Conservation (phyloP, 2,888 invertebrate species). For the Drosophila limbata region DNA sequence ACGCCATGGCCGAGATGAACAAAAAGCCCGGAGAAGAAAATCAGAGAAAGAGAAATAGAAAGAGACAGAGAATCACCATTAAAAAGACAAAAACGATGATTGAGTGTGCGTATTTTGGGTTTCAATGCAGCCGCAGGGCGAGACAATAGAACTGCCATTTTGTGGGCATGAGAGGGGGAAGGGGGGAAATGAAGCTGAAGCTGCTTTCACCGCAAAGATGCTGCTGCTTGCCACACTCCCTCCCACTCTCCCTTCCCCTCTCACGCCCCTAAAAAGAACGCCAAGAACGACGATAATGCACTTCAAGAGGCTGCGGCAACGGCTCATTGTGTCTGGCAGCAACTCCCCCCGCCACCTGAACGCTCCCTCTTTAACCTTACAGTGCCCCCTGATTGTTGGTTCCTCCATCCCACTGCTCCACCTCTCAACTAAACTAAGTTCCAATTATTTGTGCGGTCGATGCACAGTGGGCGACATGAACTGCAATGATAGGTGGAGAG, state of each 20-base stretch:
- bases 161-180: background rate
- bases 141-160: constrained; percentile 23
- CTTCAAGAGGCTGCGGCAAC: constrained; percentile 72
- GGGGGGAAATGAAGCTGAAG: background rate
- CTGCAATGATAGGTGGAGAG: constrained; percentile 35
- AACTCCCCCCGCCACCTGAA: background rate
- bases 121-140: constrained; percentile 64
- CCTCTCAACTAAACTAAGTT: constrained; percentile 72
- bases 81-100: constrained; percentile 81
- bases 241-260: background rate
- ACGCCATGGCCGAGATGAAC: constrained; percentile 37
- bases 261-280: constrained; percentile 28
- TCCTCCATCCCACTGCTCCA: background rate
- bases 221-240: constrained; percentile 13
- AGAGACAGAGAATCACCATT: constrained; percentile 57
- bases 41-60: constrained; percentile 15
- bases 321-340: constrained; percentile 75
- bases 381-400: constrained; percentile 30
- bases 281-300: constrained; percentile 77
- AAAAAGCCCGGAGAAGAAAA: constrained; percentile 22
- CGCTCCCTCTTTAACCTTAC: constrained; percentile 9
- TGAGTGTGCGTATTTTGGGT: constrained; percentile 79
- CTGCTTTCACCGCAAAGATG: constrained; percentile 71
- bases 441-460: constrained; percentile 79
- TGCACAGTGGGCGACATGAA: constrained; percentile 58